Conservation (phyloP, 2,113 vertebrate genomes). For the Morone saxatilis region DNA sequence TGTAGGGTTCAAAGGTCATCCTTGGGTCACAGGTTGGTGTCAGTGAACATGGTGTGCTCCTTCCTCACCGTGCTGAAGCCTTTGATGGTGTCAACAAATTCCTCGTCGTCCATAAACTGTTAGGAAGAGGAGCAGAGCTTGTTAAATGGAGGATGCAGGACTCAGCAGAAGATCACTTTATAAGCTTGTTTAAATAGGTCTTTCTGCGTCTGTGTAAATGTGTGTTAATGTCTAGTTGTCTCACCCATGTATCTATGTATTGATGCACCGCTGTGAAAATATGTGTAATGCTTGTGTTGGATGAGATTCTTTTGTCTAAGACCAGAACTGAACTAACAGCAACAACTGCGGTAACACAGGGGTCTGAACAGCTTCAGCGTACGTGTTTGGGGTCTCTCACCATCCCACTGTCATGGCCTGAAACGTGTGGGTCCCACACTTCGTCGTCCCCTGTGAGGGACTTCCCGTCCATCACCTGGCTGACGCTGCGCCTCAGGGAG, state of each 20-base stretch:
- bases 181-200: not conserved
- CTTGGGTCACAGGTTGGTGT: conserved; percentile 89
- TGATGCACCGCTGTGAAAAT: not conserved
- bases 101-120: conserved; percentile 93
- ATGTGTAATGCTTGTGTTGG: not conserved
- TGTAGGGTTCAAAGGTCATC: conserved; percentile 19
- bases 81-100: conserved; percentile 94
- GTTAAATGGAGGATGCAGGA: not conserved
- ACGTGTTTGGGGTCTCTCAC: conserved; percentile 83
- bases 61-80: conserved; percentile 97
- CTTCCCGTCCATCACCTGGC: conserved; percentile 92
- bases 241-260: not conserved
- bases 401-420: conserved; percentile 90
- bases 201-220: not conserved
- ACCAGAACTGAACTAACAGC: no score
- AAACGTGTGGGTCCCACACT: conserved; percentile 89
- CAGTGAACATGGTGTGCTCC: conserved; percentile 96
- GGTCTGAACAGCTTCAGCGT: not conserved
- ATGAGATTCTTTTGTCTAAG: not conserved
- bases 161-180: not conserved
- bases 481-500: conserved; percentile 91
- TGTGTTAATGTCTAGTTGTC: not conserved
- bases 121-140: not conserved
- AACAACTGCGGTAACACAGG: not conserved
- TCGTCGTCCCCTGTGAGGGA: conserved; percentile 82